These are phyloP conservation scores for Drosophila saltans DNA, from an alignment of 1,140 invertebrate species.

Conservation along the genomic window DNA sequence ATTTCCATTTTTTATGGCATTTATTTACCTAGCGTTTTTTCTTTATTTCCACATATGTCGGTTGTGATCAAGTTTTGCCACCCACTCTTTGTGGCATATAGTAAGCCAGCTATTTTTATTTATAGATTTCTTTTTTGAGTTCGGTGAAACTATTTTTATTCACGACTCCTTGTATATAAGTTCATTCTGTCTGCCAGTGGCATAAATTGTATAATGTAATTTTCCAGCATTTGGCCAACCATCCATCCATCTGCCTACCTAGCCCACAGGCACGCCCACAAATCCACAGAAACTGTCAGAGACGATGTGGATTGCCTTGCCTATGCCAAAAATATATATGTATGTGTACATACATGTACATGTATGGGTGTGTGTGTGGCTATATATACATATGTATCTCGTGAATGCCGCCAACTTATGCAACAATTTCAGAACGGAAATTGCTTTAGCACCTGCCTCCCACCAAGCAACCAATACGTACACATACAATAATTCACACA, in stretches of 20 bases:
- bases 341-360: slow-evolving; percentile 29
- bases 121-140: slow-evolving; percentile 18
- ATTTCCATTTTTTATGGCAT: neutral
- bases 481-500: neutral
- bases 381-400: slow-evolving; percentile 35
- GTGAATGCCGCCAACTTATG: slow-evolving; percentile 70
- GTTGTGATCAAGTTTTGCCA: neutral
- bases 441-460: slow-evolving; percentile 78
- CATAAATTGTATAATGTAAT: slow-evolving; percentile 82
- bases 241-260: slow-evolving; percentile 34
- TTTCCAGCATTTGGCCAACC: slow-evolving; percentile 58
- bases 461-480: slow-evolving; percentile 18
- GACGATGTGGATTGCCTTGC: slow-evolving; percentile 66
- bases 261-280: slow-evolving; percentile 30
- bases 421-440: slow-evolving; percentile 81
- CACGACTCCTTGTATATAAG: neutral
- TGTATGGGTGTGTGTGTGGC: slow-evolving; percentile 19
- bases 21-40: neutral
- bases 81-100: neutral
- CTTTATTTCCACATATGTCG: neutral
- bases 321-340: slow-evolving; percentile 67
- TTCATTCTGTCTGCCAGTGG: slow-evolving; percentile 61
- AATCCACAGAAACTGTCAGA: slow-evolving; percentile 74
- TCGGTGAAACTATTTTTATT: slow-evolving; percentile 14
- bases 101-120: neutral